Percentiles rank a stretch among this genome's conserved stretches.
Evolutionary conservation across 2,113 vertebrate genomes (phyloP).

Genomic region (Anseranas semipalmata): DNA sequence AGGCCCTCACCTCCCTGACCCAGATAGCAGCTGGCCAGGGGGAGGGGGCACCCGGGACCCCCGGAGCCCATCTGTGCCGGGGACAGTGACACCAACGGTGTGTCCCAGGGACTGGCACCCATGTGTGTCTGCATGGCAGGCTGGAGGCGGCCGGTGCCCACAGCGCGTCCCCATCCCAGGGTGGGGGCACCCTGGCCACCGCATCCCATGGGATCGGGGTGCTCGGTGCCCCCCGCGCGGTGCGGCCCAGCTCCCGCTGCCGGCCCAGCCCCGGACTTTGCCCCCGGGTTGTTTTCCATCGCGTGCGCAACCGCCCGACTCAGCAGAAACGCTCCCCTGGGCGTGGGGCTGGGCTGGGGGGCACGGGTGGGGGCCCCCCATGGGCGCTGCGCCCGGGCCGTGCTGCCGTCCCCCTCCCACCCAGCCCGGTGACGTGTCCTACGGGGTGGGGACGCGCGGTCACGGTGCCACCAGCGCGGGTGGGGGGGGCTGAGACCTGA

Average conservation of each 20-base stretch:
- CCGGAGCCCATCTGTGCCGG: conserved; percentile 42
- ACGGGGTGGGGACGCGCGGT: not conserved
- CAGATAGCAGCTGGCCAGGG: conserved; percentile 48
- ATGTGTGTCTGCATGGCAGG: fast-evolving
- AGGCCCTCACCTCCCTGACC: conserved; percentile 52
- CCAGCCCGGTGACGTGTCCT: not conserved
- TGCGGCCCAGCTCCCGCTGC: not conserved
- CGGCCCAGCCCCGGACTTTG: conserved; percentile 53
- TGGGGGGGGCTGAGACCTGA: not conserved
- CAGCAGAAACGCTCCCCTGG: conserved; percentile 52
- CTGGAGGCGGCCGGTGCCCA: fast-evolving
- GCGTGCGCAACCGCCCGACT: conserved; percentile 28
- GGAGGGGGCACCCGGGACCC: not conserved
- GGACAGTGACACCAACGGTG: not conserved
- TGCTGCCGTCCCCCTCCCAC: not conserved
- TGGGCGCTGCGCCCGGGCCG: not conserved
- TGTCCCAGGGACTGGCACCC: fast-evolving
- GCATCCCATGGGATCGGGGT: not conserved
- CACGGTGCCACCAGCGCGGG: not conserved
- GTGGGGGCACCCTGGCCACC: not conserved
- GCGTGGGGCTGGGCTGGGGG: conserved; percentile 15
- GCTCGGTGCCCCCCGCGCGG: not conserved
- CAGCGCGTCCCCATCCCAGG: fast-evolving
- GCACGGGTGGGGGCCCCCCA: not conserved
- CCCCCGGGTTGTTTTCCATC: conserved; percentile 40